Conservation (phyloP, 2,888 invertebrate genomes). For the Octonoba sinensis region DNA sequence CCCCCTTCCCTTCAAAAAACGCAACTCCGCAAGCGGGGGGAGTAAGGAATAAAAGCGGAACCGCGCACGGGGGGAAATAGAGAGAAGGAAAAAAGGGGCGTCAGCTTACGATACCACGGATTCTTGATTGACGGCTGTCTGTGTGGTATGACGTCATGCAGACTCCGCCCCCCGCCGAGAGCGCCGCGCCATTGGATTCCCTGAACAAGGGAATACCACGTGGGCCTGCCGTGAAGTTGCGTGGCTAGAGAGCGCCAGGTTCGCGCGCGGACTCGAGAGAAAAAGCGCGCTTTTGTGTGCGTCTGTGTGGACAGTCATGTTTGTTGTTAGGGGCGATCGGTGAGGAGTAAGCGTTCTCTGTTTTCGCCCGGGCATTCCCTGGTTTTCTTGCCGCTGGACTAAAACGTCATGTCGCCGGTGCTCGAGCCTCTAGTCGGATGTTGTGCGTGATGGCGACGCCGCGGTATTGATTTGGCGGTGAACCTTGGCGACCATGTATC, state of each 20-base stretch:
- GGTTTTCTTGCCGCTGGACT: slow-evolving; percentile 52
- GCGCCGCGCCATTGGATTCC: slow-evolving; percentile 59
- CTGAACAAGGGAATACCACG: slow-evolving; percentile 67
- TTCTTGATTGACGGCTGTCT: slow-evolving; percentile 59
- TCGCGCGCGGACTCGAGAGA: too few relatives aligned
- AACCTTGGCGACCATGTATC: slow-evolving; percentile 64
- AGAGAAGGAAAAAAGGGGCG: slow-evolving; percentile 9
- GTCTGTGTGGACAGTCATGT: slow-evolving; percentile 67
- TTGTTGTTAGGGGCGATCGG: slow-evolving; percentile 70
- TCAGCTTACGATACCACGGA: slow-evolving; percentile 27
- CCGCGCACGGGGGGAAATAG: slow-evolving; percentile 8
- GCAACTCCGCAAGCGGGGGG: slow-evolving; percentile 8
- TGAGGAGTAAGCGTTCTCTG: slow-evolving; percentile 63
- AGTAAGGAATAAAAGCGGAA: neutral
- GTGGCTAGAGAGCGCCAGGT: slow-evolving; percentile 34
- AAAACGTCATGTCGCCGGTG: slow-evolving; percentile 50
- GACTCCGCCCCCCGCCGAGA: slow-evolving; percentile 42
- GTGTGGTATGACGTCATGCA: slow-evolving; percentile 38
- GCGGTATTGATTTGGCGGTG: slow-evolving; percentile 63
- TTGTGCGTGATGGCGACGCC: slow-evolving; percentile 54
- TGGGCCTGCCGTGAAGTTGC: slow-evolving; percentile 66
- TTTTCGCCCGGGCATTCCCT: slow-evolving; percentile 45
- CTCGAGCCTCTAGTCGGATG: slow-evolving; percentile 42
- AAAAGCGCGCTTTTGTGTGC: too few relatives aligned
- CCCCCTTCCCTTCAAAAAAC: slow-evolving; percentile 28